A percentile compares a stretch with the other conserved stretches of the same genome.
These are phyloP conservation scores for Drosophila arawakana DNA, from an alignment of 1,140 invertebrate species.

Conservation along the genomic window DNA sequence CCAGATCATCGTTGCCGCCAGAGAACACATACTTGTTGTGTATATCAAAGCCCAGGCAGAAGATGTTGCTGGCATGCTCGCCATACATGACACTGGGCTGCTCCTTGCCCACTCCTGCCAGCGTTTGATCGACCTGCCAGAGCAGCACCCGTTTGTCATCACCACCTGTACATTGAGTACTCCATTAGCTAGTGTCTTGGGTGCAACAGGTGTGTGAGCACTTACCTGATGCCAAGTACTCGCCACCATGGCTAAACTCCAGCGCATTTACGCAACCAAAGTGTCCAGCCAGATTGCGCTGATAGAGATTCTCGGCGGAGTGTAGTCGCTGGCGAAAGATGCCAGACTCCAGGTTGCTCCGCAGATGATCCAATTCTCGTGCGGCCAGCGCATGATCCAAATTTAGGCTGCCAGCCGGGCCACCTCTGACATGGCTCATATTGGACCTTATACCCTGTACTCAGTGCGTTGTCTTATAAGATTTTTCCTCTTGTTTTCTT, in stretches of 20 bases:
- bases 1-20: constrained; percentile 97
- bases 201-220: constrained; percentile 71
- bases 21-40: constrained; percentile 94
- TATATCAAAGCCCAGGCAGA: constrained; percentile 94
- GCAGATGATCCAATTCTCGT: constrained; percentile 55
- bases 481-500: not conserved
- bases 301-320: constrained; percentile 90
- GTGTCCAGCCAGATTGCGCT: constrained; percentile 94
- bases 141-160: constrained; percentile 95
- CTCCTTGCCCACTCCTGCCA: constrained; percentile 86
- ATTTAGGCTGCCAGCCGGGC: constrained; percentile 48
- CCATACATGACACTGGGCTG: constrained; percentile 90
- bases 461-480: not conserved
- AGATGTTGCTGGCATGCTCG: constrained; percentile 96
- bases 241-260: constrained; percentile 95
- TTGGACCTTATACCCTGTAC: not conserved
- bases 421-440: constrained; percentile 50
- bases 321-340: constrained; percentile 88
- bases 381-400: constrained; percentile 55
- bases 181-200: constrained; percentile 26
- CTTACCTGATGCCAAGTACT: constrained; percentile 93
- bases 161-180: constrained; percentile 84
- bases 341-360: constrained; percentile 60
- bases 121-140: constrained; percentile 94
- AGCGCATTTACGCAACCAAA: constrained; percentile 98